Percentiles rank a stretch among this genome's conserved stretches.
Evolutionary conservation across 2,888 invertebrate genomes (phyloP).

Genomic region (Boloria selene): DNA sequence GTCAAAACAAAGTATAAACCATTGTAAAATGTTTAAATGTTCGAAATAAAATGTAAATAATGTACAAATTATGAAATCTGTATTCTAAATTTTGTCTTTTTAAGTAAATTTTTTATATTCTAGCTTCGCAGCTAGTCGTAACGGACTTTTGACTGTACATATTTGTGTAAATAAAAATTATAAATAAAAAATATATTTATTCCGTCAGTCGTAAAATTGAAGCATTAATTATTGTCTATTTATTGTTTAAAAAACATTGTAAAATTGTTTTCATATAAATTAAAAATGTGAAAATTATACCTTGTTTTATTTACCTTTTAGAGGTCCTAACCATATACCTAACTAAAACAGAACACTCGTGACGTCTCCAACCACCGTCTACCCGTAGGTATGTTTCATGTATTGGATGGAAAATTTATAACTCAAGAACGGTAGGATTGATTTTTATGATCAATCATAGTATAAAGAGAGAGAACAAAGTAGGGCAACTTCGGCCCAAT

Average conservation of each 20-base stretch:
- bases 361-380: too few relatives aligned
- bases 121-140: slow-evolving; percentile 59
- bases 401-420: too few relatives aligned
- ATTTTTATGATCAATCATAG: too few relatives aligned
- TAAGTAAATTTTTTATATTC: slow-evolving; percentile 62
- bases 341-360: too few relatives aligned
- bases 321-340: background rate
- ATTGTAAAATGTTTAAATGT: slow-evolving; percentile 25
- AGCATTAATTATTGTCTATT: slow-evolving; percentile 66
- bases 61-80: slow-evolving; percentile 61
- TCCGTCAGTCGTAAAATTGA: slow-evolving; percentile 72
- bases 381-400: too few relatives aligned
- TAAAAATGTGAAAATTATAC: slow-evolving; percentile 52
- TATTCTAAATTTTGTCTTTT: slow-evolving; percentile 53
- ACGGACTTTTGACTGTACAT: slow-evolving; percentile 60
- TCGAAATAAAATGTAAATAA: slow-evolving; percentile 61
- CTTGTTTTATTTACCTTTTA: slow-evolving; percentile 5
- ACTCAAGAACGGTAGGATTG: too few relatives aligned
- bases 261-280: slow-evolving; percentile 78
- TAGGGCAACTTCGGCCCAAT: too few relatives aligned
- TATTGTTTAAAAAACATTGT: slow-evolving; percentile 77
- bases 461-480: too few relatives aligned
- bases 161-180: slow-evolving; percentile 69
- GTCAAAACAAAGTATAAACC: slow-evolving; percentile 7
- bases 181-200: slow-evolving; percentile 73